These are phyloP conservation scores for Harmothoe impar DNA, from an alignment of 2,888 invertebrate species.

Conservation along the genomic window DNA sequence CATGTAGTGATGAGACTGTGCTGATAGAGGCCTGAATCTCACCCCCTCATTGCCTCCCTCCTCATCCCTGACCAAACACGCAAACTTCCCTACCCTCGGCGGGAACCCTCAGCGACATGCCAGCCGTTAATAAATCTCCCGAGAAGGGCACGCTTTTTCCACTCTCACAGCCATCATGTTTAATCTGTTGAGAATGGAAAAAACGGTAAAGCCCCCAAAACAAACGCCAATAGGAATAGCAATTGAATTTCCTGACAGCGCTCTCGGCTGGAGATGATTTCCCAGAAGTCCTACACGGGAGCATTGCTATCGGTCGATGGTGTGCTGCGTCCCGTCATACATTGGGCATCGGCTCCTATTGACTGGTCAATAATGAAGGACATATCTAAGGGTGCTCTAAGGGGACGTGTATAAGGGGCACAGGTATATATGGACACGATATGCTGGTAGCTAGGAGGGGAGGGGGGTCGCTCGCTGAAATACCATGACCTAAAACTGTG, in stretches of 20 bases:
- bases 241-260: slow-evolving; percentile 13
- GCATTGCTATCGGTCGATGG: not conserved
- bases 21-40: not conserved
- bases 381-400: too few relatives aligned
- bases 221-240: not conserved
- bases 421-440: not conserved
- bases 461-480: too few relatives aligned
- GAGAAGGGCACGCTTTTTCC: not conserved
- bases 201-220: too few relatives aligned
- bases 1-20: too few relatives aligned
- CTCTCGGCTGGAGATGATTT: not conserved
- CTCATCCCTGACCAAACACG: not conserved
- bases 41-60: not conserved
- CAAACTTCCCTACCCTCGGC: not conserved
- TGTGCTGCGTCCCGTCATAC: not conserved
- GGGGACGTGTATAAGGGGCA: not conserved
- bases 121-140: not conserved
- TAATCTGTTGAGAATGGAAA: not conserved
- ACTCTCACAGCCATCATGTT: not conserved
- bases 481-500: too few relatives aligned
- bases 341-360: not conserved
- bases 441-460: not conserved
- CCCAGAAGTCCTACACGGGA: slow-evolving; percentile 17
- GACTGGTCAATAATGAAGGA: not conserved
- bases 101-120: not conserved